Conservation (phyloP, 2,113 vertebrate species). For the Hepsetus odoe region DNA sequence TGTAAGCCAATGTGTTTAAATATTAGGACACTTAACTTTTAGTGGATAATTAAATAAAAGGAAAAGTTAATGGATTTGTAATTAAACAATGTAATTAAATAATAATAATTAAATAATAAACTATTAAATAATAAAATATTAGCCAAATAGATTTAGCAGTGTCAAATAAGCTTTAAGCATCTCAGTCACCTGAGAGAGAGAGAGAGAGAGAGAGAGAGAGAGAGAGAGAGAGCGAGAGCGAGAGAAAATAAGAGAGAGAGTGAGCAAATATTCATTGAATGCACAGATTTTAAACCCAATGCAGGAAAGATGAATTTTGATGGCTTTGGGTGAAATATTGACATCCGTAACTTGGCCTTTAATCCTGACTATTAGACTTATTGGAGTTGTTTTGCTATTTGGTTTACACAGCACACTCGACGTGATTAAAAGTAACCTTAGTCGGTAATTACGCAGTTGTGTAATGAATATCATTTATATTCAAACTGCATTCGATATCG, state of each 20-base stretch:
- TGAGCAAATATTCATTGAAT: conserved; percentile 27
- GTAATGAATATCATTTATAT: no score
- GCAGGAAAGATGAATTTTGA: conserved; percentile 1
- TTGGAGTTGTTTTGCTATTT: no score
- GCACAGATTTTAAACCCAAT: conserved; percentile 29
- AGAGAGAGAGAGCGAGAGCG: not conserved
- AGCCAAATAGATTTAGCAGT: conserved; percentile 50
- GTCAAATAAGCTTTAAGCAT: conserved; percentile 55
- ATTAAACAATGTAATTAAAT: conserved; percentile 69
- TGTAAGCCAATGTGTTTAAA: conserved; percentile 7
- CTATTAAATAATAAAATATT: conserved; percentile 53
- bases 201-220: not conserved
- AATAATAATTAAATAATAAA: no score
- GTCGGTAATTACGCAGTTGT: no score
- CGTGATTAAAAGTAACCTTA: no score
- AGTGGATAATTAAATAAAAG: conserved; percentile 67
- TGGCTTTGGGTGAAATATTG: conserved; percentile 25
- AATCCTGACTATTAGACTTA: no score
- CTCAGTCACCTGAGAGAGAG: conserved; percentile 49
- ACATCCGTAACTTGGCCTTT: conserved; percentile 26
- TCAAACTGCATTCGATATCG: no score
- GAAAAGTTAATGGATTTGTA: conserved; percentile 65
- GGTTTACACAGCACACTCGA: no score
- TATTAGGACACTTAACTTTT: conserved; percentile 61
- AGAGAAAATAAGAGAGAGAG: not conserved